Evolutionary conservation across 35 echinoderm and acorn worm species (phyloP).

Genomic region (Antedon bifida): DNA sequence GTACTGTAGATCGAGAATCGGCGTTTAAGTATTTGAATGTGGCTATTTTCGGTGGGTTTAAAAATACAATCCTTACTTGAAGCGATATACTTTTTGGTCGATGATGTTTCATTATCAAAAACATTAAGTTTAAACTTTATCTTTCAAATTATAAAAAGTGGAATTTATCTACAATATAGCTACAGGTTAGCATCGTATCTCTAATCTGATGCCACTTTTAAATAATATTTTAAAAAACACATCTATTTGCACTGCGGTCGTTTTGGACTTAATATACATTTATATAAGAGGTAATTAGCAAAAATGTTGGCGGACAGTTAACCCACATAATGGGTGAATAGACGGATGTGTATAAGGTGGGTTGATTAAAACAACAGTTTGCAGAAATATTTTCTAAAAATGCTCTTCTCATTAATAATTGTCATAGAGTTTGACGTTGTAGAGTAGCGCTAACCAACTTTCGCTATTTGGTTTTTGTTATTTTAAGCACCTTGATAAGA

Average conservation of each 20-base stretch:
- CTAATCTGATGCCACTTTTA: too few relatives aligned
- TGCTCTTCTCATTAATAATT: too few relatives aligned
- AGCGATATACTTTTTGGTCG: neutral
- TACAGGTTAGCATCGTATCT: neutral
- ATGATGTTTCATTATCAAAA: neutral
- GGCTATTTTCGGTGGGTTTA: neutral
- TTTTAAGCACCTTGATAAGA: constrained; percentile 2
- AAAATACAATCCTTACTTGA: neutral
- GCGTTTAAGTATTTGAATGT: too few relatives aligned
- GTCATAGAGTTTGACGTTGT: too few relatives aligned
- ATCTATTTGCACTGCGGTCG: too few relatives aligned
- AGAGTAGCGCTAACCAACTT: neutral
- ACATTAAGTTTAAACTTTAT: neutral
- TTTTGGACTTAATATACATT: too few relatives aligned
- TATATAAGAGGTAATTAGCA: neutral
- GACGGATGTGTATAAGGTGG: neutral
- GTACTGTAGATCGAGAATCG: too few relatives aligned
- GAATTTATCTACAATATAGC: neutral
- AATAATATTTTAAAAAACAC: too few relatives aligned
- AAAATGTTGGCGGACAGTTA: neutral
- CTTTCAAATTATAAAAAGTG: neutral
- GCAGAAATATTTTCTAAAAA: too few relatives aligned
- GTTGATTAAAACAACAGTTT: neutral
- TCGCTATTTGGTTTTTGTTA: neutral
- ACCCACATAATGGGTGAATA: neutral